A percentile compares a stretch with the other conserved stretches of the same genome.
phyloP scores from a whole-genome alignment of 1,140 invertebrate species.

The Aphis craccivora region DNA sequence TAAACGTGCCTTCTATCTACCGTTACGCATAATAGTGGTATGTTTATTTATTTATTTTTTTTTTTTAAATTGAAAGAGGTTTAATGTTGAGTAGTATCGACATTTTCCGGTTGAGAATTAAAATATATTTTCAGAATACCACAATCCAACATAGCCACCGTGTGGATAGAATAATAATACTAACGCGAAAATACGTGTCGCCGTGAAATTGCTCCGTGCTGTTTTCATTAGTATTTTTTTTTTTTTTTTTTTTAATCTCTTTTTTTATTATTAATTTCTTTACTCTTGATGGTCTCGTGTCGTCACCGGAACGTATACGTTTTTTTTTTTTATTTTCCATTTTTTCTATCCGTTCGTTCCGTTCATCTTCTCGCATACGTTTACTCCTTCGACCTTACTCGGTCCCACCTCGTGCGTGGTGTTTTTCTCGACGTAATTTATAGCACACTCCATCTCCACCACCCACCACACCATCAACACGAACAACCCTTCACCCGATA shows the following conservation, averaged over 20 bases:
- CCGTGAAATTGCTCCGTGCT: neutral
- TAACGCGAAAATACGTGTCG: neutral
- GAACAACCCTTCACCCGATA: neutral
- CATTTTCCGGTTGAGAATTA: neutral
- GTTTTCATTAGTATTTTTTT: neutral
- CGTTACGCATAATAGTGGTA: neutral
- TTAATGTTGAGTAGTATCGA: neutral
- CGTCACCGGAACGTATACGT: neutral
- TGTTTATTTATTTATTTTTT: no score
- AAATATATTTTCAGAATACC: neutral
- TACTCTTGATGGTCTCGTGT: neutral
- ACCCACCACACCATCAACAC: neutral
- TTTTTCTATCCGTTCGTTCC: neutral
- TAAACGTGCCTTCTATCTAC: neutral
- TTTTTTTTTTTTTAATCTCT: neutral
- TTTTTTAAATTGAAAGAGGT: neutral
- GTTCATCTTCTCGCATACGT: neutral
- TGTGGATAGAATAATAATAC: neutral
- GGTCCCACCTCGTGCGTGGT: neutral
- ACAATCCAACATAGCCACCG: neutral
- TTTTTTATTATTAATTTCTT: constrained; percentile 35
- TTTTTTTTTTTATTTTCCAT: neutral
- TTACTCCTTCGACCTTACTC: neutral
- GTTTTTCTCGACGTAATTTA: constrained; percentile 34
- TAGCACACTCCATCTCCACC: neutral